Evolutionary conservation across 2,888 invertebrate genomes (phyloP).

Genomic region (Rapana venosa): DNA sequence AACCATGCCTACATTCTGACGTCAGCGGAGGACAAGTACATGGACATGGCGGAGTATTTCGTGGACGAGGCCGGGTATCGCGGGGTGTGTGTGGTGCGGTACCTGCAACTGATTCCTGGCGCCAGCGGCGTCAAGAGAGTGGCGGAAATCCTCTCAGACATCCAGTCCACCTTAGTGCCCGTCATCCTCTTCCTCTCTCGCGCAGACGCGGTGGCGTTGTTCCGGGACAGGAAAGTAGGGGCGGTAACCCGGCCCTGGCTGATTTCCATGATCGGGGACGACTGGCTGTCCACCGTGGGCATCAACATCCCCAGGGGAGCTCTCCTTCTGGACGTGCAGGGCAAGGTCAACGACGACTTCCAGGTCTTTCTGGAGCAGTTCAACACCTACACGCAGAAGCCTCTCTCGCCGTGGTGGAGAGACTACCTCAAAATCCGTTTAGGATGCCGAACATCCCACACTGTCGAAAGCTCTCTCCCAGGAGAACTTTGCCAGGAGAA

Average conservation of each 20-base stretch:
- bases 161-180: constrained; percentile 30
- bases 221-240: constrained; percentile 30
- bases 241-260: constrained; percentile 46
- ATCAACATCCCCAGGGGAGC: constrained; percentile 46
- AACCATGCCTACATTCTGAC: constrained; percentile 58
- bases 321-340: constrained; percentile 46
- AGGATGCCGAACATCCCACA: constrained; percentile 23
- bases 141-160: constrained; percentile 17
- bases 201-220: constrained; percentile 41
- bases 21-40: constrained; percentile 49
- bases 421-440: constrained; percentile 44
- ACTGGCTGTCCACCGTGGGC: constrained; percentile 43
- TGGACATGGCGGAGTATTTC: constrained; percentile 47
- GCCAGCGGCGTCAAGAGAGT: constrained; percentile 15
- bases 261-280: constrained; percentile 44
- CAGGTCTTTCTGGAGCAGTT: constrained; percentile 42
- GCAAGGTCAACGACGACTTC: constrained; percentile 46
- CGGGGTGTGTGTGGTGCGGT: constrained; percentile 56
- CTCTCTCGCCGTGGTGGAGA: constrained; percentile 44
- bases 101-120: constrained; percentile 35
- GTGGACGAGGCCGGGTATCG: constrained; percentile 47
- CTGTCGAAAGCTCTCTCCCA: not conserved
- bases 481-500: constrained; percentile 30
- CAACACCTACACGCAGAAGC: not conserved
- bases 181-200: constrained; percentile 47